Evolutionary conservation across 2,888 invertebrate genomes (phyloP).

Genomic region (Chrysolina oricalcia): DNA sequence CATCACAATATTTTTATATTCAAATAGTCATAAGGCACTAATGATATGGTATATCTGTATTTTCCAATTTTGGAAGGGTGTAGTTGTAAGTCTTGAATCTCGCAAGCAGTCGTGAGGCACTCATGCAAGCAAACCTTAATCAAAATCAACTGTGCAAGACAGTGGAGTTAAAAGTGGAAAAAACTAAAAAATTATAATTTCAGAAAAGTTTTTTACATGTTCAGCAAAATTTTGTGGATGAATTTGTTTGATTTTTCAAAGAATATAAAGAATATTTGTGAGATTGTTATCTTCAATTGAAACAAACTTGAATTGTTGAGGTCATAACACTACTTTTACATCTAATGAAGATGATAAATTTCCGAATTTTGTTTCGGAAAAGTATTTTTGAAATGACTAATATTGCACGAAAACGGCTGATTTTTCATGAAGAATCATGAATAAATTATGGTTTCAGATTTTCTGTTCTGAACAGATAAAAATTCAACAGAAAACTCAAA

Average conservation of each 20-base stretch:
- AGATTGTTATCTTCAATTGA: neutral
- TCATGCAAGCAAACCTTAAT: too few species aligned
- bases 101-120: neutral
- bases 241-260: neutral
- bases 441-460: neutral
- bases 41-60: constrained; percentile 2
- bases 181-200: neutral
- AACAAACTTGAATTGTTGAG: neutral
- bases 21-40: constrained; percentile 38
- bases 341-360: neutral
- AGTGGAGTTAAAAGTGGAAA: too few species aligned
- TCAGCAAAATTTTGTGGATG: too few species aligned
- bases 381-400: constrained; percentile 20
- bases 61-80: neutral
- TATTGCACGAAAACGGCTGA: constrained; percentile 10
- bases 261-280: constrained; percentile 7
- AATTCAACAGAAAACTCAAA: neutral
- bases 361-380: constrained; percentile 1
- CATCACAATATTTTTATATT: constrained; percentile 37
- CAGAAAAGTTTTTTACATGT: too few species aligned
- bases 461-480: neutral
- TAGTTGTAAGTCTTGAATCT: neutral
- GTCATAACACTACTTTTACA: neutral
- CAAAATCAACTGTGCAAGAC: too few species aligned
- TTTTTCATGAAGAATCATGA: constrained; percentile 23